Evolutionary conservation across 2,888 invertebrate species (phyloP), one percentile per base, ranked within the genome.

Genomic region (Thalpophila matura): DNA sequence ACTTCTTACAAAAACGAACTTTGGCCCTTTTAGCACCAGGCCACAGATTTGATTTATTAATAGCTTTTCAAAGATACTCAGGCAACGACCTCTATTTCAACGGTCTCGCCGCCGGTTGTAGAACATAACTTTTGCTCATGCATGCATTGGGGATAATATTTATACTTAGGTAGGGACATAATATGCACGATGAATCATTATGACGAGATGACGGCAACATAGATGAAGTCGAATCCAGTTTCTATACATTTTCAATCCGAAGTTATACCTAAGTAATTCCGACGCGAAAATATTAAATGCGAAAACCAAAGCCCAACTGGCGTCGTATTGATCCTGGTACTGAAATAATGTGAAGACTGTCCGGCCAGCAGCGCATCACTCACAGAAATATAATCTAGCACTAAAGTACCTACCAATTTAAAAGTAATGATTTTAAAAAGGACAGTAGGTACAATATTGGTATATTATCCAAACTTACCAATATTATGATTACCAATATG

Each of bases 291-390:
- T 66, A 0, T n/a, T n/a, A n/a, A n/a, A n/a, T 51, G 22, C 31
- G 6, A n/a, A 40, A 38, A 12, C 18, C n/a, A 18, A 22, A 42
- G 12, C 18, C 14, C 20, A n/a, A 18, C 35, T 38, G 38, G 33
- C 33, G 18, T 29, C 3, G 56, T 66, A 61, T 62, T 62, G 61
- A 66, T 66, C 56, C 61, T 66, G 33, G 57, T 66, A 40, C 56
- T 43, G 37, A 56, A 62, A 66, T 56, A 42, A 40, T 33, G 3
- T 46, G 14, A 33, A 35, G 9, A 14, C 35, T 24, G 6, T n/a
- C n/a, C n/a, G 24, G 18, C 9, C 7, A 29, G 33, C 18, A 29
- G 6, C 12, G 18, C 22, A 56, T 55, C 29, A 29, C 9, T 12
- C 9, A 5, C 10, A n/a, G n/a, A n/a, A n/a, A n/a, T n/a, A n/a